phyloP scores from a whole-genome alignment of 2,797 vertebrate species.

The Valencia hispanica region DNA sequence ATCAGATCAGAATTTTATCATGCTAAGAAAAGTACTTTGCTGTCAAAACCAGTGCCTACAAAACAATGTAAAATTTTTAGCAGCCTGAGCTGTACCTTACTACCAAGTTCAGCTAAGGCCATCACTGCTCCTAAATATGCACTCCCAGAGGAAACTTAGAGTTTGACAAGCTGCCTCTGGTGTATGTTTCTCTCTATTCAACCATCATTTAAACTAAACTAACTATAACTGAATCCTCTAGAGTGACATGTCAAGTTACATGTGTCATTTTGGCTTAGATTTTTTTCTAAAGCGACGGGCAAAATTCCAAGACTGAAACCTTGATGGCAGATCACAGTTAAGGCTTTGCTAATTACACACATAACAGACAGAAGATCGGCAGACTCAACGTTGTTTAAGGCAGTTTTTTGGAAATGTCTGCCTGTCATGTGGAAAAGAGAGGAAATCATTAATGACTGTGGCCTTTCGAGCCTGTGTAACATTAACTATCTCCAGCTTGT shows the following conservation, averaged over 20 bases:
- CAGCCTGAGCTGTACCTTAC: constrained; percentile 7
- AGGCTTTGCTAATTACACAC: constrained; percentile 43
- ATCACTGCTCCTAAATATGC: constrained; percentile 13
- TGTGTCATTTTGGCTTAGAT: constrained; percentile 11
- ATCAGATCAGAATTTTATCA: constrained; percentile 13
- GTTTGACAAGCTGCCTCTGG: constrained; percentile 23
- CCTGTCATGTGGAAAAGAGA: constrained; percentile 47
- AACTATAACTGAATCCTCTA: constrained; percentile 46
- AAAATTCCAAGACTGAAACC: constrained; percentile 6
- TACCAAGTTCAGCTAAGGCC: constrained; percentile 13
- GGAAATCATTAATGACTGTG: constrained; percentile 24
- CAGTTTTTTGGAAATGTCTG: constrained; percentile 46
- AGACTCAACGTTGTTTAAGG: constrained; percentile 43
- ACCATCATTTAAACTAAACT: constrained; percentile 38
- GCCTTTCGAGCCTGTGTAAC: constrained; percentile 17
- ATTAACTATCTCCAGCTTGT: constrained; percentile 10
- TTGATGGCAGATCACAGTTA: constrained; percentile 37
- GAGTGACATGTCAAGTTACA: constrained; percentile 14
- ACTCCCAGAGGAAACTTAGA: constrained; percentile 27
- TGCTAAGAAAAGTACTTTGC: constrained; percentile 2
- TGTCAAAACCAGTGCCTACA: constrained; percentile 21
- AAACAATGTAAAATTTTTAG: constrained; percentile 25
- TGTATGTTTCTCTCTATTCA: constrained; percentile 50
- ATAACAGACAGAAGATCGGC: constrained; percentile 40
- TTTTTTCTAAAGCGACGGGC: constrained; percentile 13